phyloP scores from a whole-genome alignment of 2,113 vertebrate genomes.

The Verasper variegatus region DNA sequence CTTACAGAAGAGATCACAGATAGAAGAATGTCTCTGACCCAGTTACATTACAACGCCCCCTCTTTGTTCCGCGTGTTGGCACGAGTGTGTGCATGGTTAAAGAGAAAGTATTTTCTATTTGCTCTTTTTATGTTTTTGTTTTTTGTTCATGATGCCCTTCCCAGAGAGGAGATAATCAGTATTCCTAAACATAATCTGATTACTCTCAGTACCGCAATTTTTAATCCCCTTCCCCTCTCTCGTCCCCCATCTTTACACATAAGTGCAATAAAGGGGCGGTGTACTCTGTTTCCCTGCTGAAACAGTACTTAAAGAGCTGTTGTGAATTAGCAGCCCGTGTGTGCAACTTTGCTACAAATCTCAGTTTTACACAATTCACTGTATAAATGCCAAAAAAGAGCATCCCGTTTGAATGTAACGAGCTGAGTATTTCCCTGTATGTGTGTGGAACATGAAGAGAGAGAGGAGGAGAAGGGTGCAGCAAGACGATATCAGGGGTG shows the following conservation, averaged over 20 bases:
- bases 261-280: constrained; percentile 74
- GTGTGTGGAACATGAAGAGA: constrained; percentile 37
- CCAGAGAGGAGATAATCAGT: constrained; percentile 30
- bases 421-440: constrained; percentile 26
- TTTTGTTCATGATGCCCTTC: constrained; percentile 39
- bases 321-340: constrained; percentile 10
- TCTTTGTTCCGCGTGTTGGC: constrained; percentile 14
- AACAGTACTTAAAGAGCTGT: constrained; percentile 42
- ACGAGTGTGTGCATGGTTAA: constrained; percentile 23
- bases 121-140: background rate
- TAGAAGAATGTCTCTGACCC: constrained; percentile 20
- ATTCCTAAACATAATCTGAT: constrained; percentile 36
- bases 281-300: constrained; percentile 34
- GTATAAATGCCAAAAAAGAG: constrained; percentile 63
- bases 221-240: constrained; percentile 12
- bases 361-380: constrained; percentile 54
- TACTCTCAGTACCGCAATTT: constrained; percentile 28
- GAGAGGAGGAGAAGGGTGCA: background rate
- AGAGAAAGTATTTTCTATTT: constrained; percentile 17
- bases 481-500: background rate
- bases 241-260: constrained; percentile 26
- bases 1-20: constrained; percentile 32
- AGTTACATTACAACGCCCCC: constrained; percentile 19
- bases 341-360: constrained; percentile 20
- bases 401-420: constrained; percentile 69